Evolutionary conservation across 2,113 vertebrate genomes (phyloP), one percentile per base, ranked within the genome.

Genomic region (Carassius carassius): DNA sequence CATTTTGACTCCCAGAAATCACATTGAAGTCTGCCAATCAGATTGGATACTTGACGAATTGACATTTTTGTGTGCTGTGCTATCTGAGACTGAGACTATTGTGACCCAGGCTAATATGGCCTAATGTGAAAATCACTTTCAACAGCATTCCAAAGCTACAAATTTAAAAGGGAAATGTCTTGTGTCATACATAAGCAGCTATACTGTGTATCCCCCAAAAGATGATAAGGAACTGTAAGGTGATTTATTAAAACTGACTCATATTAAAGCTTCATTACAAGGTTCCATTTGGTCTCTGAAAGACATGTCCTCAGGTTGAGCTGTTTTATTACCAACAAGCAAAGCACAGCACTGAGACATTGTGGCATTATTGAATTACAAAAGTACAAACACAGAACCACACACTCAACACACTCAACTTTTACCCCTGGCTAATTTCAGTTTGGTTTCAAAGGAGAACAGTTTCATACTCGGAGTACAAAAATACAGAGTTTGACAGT

Each of bases 201-300:
- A 60, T 2, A 12, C 10, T 58, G 51, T 37, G 54, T 13, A 13
- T 41, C 17, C 32, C 32, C 8, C 4, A 60, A 56, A 77, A 54
- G 10, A 5, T 21, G 14, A 29, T 0, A n/a, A 78, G 14, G 21
- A 6, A 35, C 51, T 29, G 37, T 12, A 8, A 76, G 29, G 29
- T 41, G 54, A 78, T 78, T 78, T 78, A 78, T 60, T 78, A 60
- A 78, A 60, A 16, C 54, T 60, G 54, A 78, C 76, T 60, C 54
- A 11, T 60, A 78, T 60, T 78, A 78, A 78, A 78, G 54, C 76
- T 78, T 60, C 76, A 78, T 78, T 60, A 78, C 29, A 78, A 37
- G 76, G 32, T 78, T 60, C 21, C 35, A 60, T 37, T 78, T 78
- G 8, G 54, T 60, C 54, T 78, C 21, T 78, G 9, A 60, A 41